Evolutionary conservation across 2,888 invertebrate genomes (phyloP), one percentile per base, ranked within the genome.

Genomic region (Synergus gifuensis): DNA sequence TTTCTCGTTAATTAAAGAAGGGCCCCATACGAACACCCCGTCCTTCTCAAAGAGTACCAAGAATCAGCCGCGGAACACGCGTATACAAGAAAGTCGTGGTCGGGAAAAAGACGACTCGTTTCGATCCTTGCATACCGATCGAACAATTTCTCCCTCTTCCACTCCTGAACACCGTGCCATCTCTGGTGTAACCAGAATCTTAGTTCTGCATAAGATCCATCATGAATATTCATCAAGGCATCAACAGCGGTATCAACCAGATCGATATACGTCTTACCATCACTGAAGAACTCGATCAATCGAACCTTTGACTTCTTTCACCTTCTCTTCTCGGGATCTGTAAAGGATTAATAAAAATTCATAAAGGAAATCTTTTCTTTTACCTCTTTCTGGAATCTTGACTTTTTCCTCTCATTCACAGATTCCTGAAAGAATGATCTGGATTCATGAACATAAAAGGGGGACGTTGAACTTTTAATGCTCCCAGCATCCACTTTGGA

Each of bases 1-100:
- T 89, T 89, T 86, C 85, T 86, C 81, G 88, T 89, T 90, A 91
- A 91, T 91, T 90, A 89, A 88, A 89, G 87, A 83, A 84, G 84
- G 80, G 82, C 80, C 76, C 81, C 83, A 82, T 83, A 86, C 83
- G 84, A 82, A 80, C 85, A 84, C 81, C 78, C 80, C 79, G 62
- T 78, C 78, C 66, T 49, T n/a, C 78, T 28, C 36, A 76, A 73
- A 28, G 82, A 83, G 82, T 87, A 89, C 86, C 83, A 66, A 81
- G 87, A 88, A 87, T 83, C 85, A 81, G 82, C 79, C 76, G 80
- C 78, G 79, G 83, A 81, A 83, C 82, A 77, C 79, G 79, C 62
- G 79, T 80, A 79, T 81, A 82, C 84, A 87, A 88, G 87, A 89
- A 89, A 85, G 85, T 85, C 83, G 81, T 80, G 58, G 83, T 83